Conservation (phyloP, 53 echinoderm and acorn worm genomes). For the Stichopus horrens region DNA sequence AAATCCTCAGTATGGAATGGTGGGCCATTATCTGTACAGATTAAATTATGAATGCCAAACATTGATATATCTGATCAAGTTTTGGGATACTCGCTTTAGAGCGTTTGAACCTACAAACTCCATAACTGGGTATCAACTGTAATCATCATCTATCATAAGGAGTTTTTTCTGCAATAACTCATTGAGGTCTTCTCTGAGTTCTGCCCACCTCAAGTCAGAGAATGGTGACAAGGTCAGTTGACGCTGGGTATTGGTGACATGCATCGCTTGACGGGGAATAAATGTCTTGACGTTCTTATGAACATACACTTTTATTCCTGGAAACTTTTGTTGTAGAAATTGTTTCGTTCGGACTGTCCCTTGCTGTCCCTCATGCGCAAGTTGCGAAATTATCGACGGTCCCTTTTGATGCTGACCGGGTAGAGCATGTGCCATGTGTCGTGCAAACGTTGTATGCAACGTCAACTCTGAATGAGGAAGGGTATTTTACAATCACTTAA, state of each 20-base stretch:
- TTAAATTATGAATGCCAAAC: slow-evolving; percentile 59
- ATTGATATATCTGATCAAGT: slow-evolving; percentile 67
- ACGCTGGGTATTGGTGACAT: slow-evolving; percentile 45
- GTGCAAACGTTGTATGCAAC: background rate
- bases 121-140: too few species aligned
- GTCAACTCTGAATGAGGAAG: too few species aligned
- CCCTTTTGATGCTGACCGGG: background rate
- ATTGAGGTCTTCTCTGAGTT: slow-evolving; percentile 71
- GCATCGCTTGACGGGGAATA: slow-evolving; percentile 53
- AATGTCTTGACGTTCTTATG: slow-evolving; percentile 52
- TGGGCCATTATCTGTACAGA: slow-evolving; percentile 74
- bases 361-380: slow-evolving; percentile 80
- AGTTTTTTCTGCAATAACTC: slow-evolving; percentile 58
- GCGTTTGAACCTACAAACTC: slow-evolving; percentile 51
- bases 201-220: slow-evolving; percentile 55
- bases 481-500: too few species aligned
- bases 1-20: slow-evolving; percentile 65
- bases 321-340: slow-evolving; percentile 68
- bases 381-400: slow-evolving; percentile 44
- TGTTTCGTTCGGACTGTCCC: slow-evolving; percentile 66
- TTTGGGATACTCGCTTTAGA: slow-evolving; percentile 56
- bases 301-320: slow-evolving; percentile 59
- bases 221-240: slow-evolving; percentile 55
- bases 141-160: background rate
- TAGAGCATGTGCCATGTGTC: background rate